Conservation (phyloP, 1,140 invertebrate genomes). For the Babylonia areolata region DNA sequence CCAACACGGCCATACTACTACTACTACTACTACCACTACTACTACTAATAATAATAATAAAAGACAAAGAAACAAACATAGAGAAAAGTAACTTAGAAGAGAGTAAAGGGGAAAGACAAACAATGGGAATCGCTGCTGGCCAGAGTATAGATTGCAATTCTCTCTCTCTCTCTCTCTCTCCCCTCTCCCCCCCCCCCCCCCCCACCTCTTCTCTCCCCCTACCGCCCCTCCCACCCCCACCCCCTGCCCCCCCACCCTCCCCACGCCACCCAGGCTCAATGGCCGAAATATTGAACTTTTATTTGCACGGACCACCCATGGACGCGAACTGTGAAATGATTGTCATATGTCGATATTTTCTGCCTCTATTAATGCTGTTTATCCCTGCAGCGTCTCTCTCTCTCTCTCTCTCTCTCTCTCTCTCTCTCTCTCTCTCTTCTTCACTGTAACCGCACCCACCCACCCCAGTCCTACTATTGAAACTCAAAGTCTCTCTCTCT, state of each 20-base stretch:
- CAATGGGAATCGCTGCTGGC: too few species aligned
- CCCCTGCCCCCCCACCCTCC: background rate
- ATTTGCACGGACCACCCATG: background rate
- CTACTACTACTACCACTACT: too few species aligned
- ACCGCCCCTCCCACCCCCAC: background rate
- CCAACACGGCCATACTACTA: too few species aligned
- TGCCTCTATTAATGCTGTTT: background rate
- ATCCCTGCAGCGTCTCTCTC: background rate
- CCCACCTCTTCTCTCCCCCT: background rate
- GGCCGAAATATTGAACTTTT: background rate
- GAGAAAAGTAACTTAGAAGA: too few species aligned
- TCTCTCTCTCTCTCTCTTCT: conserved; percentile 22
- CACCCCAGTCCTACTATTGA: background rate
- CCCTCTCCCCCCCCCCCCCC: background rate
- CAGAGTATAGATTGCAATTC: background rate
- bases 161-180: background rate
- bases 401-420: conserved; percentile 19
- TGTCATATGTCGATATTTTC: background rate
- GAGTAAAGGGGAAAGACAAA: too few species aligned
- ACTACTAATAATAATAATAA: too few species aligned
- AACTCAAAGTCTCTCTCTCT: background rate
- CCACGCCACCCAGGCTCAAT: background rate
- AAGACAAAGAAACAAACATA: too few species aligned
- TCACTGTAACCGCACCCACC: background rate
- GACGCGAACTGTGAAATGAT: background rate